Conservation (phyloP, 2,888 invertebrate genomes). For the Pammene aurita region DNA sequence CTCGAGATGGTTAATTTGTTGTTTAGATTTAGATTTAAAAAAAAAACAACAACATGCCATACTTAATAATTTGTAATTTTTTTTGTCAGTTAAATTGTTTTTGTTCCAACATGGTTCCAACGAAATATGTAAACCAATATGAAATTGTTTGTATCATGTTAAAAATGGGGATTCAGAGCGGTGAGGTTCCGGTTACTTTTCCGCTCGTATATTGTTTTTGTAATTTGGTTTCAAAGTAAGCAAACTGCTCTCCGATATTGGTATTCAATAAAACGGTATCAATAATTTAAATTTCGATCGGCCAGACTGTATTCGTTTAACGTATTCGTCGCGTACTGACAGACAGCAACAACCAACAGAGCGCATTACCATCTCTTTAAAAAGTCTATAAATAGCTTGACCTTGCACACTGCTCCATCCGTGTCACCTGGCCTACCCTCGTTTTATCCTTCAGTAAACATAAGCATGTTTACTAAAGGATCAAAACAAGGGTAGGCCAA, state of each 20-base stretch:
- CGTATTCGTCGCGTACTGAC: conserved; percentile 46
- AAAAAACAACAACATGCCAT: not conserved
- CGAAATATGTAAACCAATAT: conserved; percentile 1
- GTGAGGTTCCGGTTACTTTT: not conserved
- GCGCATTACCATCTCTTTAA: conserved; percentile 67
- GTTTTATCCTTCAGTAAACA: too few relatives aligned
- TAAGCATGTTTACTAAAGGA: too few relatives aligned
- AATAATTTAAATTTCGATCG: conserved; percentile 35
- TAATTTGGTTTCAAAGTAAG: conserved; percentile 20
- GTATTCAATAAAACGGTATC: conserved; percentile 28
- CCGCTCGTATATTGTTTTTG: conserved; percentile 23
- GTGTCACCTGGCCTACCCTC: too few relatives aligned
- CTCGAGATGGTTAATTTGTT: conserved; percentile 46
- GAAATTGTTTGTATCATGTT: not conserved
- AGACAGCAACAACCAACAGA: conserved; percentile 49
- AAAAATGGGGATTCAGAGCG: conserved; percentile 1
- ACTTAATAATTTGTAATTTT: too few relatives aligned
- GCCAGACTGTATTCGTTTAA: conserved; percentile 35
- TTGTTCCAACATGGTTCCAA: not conserved
- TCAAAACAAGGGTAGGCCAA: conserved; percentile 21
- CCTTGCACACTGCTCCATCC: conserved; percentile 54
- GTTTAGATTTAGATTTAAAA: conserved; percentile 15
- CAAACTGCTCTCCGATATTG: conserved; percentile 24
- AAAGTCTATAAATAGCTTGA: conserved; percentile 74
- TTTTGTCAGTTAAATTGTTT: too few relatives aligned